Evolutionary conservation across 64 coral and sea anemone species (phyloP), one percentile per base, ranked within the genome.

Genomic region (Montipora foliosa): DNA sequence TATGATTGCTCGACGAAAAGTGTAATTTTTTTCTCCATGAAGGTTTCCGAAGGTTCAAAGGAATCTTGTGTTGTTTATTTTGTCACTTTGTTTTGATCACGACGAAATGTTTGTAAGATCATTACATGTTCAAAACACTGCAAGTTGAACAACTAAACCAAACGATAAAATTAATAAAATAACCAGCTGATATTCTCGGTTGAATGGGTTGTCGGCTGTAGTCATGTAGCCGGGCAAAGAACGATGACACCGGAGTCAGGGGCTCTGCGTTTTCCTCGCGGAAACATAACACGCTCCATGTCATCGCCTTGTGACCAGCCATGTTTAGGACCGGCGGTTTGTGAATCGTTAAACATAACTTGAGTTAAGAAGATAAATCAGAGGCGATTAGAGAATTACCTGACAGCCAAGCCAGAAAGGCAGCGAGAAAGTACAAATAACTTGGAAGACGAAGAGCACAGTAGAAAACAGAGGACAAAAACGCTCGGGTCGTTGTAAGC

Each of bases 331-430:
- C 1, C 1, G 29, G 5, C 6, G 53, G 0, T 4, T n/a, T 22
- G 6, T 66, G 13, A 64, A 49, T 19, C 55, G 13, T 3, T 14
- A 24, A 13, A 12, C 58, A 16, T 11, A 44, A 82, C 6, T 57
- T 57, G 2, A 62, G 24, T 66, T 3, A 82, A 82, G 2, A 82
- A 2, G 58, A 17, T 45, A 6, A 82, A 82, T 64, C 55, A 47
- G 5, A 82, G 21, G 17, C 21, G 29, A 82, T 82, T 24, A 72
- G 17, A 5, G 49, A 49, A 11, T 86, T 86, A 86, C 82, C 82
- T 86, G 82, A 86, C 46, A 72, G 37, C 67, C 67, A 50, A 68
- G 44, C 62, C 17, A 84, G 29, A 16, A 86, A 68, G 19, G 16
- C 19, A 48, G 47, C 16, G 15, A 86, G 62, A 2, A 86, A 70